Base-by-base conservation (phyloP, 2,797 vertebrate genomes). In the Pipistrellus kuhlii region DNA sequence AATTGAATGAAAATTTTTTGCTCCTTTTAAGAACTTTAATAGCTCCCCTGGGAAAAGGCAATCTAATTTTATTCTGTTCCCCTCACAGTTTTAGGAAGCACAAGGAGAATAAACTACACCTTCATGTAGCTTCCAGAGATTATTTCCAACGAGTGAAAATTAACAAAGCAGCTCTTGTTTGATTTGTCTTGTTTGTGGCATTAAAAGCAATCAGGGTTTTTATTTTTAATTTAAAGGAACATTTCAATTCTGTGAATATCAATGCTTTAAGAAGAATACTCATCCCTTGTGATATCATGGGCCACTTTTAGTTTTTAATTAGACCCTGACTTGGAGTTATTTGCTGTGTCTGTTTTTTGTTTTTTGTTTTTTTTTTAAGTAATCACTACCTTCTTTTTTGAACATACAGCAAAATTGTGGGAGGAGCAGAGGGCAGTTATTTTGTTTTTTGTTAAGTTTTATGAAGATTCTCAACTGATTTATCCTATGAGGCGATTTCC, bases 151-250 rank as follows among this genome's bases (percentile, higher is more conserved):
- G 95, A 96, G 84, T 95, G 95, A 95, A 84, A 91, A 96, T 96
- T 95, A 96, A 97, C 97, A 94, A 94, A 97, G 90, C 94, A 96
- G 73, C 94, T 97, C 96, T 95, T 90, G 32, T 97, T 96, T 97
- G 96, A 94, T 97, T 97, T 85, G 10, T 98, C 97, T 96, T 97
- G 93, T 97, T 93, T 97, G 89, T 97, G 55, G 96, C 93, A 97
- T 93, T 94, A 95, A 95, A 84, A 90, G 87, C 35, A 93, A 68
- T 78, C 55, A 90, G 72, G 10, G 35, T 93, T 97, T 97, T 96
- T 93, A 30, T 97, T 97, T 96, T 41, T 41, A 7, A 91, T 97
- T 97, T 95, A 76, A 2, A 77, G 80, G 93, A 94, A 95, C 95
- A 97, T 97, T 90, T 86, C 46, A 84, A 87, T 93, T 30, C 12